Evolutionary conservation across 64 coral and sea anemone species (phyloP).

Genomic region (Trachythela sp.): DNA sequence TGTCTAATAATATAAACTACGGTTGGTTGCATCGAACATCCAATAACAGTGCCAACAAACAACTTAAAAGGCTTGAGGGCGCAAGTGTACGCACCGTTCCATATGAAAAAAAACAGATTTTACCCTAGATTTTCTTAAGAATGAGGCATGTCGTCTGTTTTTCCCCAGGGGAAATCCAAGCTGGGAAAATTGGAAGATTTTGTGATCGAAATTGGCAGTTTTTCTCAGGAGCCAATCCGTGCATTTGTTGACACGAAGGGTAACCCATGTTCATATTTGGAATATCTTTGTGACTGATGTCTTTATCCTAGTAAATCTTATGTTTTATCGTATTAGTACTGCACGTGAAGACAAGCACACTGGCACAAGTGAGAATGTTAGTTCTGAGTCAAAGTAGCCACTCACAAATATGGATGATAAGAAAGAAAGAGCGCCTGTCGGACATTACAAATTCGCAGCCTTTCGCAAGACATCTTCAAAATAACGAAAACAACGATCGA

Average conservation of each 20-base stretch:
- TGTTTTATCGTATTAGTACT: background rate
- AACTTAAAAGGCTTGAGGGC: background rate
- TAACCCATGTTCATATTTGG: background rate
- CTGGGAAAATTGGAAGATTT: background rate
- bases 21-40: conserved; percentile 1
- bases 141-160: background rate
- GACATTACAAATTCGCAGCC: background rate
- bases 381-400: background rate
- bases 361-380: background rate
- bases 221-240: background rate
- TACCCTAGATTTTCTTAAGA: background rate
- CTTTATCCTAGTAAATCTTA: background rate
- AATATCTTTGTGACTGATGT: background rate
- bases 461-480: background rate
- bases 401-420: background rate
- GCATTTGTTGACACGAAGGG: background rate
- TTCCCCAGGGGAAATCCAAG: background rate
- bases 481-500: background rate
- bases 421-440: background rate
- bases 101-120: background rate
- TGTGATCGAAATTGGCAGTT: background rate
- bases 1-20: background rate
- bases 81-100: background rate
- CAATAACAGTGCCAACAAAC: background rate
- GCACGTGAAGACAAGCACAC: background rate